Evolutionary conservation across 1,140 invertebrate genomes (phyloP), one percentile per base, ranked within the genome.

Genomic region (Aphelenchoides fujianensis): DNA sequence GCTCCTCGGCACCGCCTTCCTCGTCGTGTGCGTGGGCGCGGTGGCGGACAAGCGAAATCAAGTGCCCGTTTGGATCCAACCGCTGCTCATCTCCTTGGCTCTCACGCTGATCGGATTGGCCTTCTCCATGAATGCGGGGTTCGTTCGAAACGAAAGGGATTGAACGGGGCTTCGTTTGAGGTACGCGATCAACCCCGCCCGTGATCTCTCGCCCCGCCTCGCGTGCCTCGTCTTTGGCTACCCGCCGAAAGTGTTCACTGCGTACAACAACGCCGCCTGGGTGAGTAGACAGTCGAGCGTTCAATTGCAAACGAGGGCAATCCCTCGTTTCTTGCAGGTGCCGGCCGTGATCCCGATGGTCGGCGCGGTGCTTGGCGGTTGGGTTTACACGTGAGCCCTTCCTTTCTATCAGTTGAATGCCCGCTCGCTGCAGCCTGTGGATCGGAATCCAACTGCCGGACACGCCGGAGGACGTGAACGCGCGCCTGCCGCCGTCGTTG

Each of bases 151-250:
- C n/a, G n/a, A n/a, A n/a, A n/a, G n/a, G n/a, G n/a, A n/a, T n/a
- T n/a, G n/a, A n/a, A n/a, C n/a, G n/a, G n/a, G n/a, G n/a, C n/a
- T n/a, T n/a, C n/a, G n/a, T n/a, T n/a, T n/a, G n/a, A n/a, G n/a
- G 23, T 48, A 87, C 62, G 87, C 88, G 2, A 86, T 90, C 54
- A 90, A 90, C 81, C 89, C 89, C 7, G 89, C 89, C 5, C 79
- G 89, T 57, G 89, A 48, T 48, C 23, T 48, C 12, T 16, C 12
- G 12, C 41, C 41, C 12, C 41, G 41, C 12, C 12, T 48, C 23
- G 41, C 41, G 41, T 16, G 12, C 41, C 23, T 48, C 23, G 12
- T 48, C 12, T 48, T 48, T 48, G 41, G 41, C 41, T 48, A 48
- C 23, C 12, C 12, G 12, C 41, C 41, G 23, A 48, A 23, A 48